These are phyloP conservation scores for Pachyuromys duprasi DNA, from an alignment of 2,797 vertebrate genomes.

Conservation along the genomic window DNA sequence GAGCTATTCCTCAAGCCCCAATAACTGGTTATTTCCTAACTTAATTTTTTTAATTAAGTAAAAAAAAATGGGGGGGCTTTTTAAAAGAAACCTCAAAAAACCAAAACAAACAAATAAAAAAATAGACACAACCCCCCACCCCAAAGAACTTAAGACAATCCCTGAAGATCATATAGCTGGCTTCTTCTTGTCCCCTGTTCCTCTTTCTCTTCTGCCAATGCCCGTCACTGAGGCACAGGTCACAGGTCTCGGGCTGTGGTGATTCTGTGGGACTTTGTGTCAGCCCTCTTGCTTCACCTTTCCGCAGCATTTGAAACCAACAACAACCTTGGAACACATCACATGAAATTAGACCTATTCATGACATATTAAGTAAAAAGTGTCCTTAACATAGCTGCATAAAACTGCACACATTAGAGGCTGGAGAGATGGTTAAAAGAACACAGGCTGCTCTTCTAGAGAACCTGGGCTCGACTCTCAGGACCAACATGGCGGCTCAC, in stretches of 20 bases:
- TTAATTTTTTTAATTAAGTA: not conserved
- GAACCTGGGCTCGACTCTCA: not conserved
- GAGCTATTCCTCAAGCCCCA: too few relatives aligned
- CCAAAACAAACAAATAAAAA: not conserved
- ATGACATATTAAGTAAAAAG: not conserved
- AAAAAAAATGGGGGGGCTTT: too few relatives aligned
- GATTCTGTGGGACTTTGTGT: not conserved
- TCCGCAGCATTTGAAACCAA: not conserved
- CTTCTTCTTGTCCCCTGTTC: not conserved
- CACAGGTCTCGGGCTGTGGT: not conserved
- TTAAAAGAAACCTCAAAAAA: too few relatives aligned
- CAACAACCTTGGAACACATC: not conserved
- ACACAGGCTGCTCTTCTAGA: not conserved
- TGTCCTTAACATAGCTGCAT: not conserved
- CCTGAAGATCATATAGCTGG: too few relatives aligned
- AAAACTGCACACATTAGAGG: not conserved
- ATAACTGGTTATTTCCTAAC: too few relatives aligned
- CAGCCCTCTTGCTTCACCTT: not conserved
- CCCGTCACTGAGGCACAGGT: not conserved
- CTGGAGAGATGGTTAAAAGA: not conserved
- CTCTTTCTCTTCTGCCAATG: not conserved
- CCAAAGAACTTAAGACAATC: not conserved
- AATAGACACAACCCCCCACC: too few relatives aligned
- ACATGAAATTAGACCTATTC: not conserved
- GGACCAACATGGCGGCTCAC: not conserved